Conservation (phyloP, 2,797 vertebrate species). For the Micrastur ruficollis region DNA sequence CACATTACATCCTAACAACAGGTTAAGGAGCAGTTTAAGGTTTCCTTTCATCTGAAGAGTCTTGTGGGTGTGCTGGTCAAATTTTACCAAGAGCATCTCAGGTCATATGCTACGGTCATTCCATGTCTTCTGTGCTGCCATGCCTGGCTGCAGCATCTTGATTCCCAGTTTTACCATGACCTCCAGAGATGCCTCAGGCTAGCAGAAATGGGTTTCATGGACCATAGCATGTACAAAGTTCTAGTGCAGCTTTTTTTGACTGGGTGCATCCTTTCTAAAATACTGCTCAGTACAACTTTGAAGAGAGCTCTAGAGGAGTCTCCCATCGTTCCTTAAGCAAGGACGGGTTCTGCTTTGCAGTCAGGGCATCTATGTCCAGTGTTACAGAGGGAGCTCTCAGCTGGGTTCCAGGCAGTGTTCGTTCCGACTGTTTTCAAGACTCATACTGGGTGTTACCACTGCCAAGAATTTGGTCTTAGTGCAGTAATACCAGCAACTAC, state of each 20-base stretch:
- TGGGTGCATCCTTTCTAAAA: background rate
- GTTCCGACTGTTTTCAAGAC: background rate
- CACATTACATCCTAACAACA: background rate
- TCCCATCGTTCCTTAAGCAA: background rate
- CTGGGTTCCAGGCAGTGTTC: background rate
- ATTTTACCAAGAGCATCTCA: background rate
- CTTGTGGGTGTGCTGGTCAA: background rate
- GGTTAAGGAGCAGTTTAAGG: background rate
- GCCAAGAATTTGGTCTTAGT: background rate
- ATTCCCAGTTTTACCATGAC: background rate
- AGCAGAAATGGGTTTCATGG: background rate
- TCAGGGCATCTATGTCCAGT: background rate
- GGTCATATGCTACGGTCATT: background rate
- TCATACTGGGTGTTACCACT: background rate
- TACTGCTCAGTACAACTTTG: background rate
- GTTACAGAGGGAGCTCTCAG: background rate
- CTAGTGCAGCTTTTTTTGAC: background rate
- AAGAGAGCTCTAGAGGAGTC: background rate
- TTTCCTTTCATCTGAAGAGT: background rate
- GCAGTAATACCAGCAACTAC: background rate
- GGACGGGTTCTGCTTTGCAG: background rate
- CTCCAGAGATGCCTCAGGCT: background rate
- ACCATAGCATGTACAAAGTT: background rate
- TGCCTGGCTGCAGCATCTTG: background rate
- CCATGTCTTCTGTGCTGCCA: background rate